Evolutionary conservation across 37 sponge, comb jelly and placozoan genomes (phyloP).

Genomic region (Crambe crambe): DNA sequence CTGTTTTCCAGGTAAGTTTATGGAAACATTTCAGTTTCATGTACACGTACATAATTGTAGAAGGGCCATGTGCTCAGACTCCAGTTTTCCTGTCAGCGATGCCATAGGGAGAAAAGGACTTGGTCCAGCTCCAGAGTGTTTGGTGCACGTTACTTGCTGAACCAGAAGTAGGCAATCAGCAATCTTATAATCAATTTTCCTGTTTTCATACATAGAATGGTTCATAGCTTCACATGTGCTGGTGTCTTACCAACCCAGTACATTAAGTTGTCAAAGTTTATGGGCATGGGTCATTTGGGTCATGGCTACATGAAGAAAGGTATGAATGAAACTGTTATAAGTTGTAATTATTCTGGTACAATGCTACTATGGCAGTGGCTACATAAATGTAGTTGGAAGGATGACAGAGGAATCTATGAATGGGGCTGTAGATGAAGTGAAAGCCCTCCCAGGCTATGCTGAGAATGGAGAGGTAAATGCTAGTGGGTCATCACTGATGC

Average conservation of each 20-base stretch:
- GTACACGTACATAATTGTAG: too few relatives aligned
- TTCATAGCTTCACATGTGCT: too few relatives aligned
- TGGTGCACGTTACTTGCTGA: too few relatives aligned
- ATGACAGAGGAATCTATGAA: not conserved
- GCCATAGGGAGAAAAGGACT: too few relatives aligned
- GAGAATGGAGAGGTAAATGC: not conserved
- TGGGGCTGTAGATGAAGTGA: not conserved
- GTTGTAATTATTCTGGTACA: not conserved
- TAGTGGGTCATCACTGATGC: constrained; percentile 27
- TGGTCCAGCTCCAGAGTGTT: too few relatives aligned
- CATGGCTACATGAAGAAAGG: constrained; percentile 3
- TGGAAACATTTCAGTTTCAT: too few relatives aligned
- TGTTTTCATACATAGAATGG: too few relatives aligned
- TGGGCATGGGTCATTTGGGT: not conserved
- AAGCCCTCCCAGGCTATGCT: not conserved
- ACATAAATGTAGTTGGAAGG: not conserved
- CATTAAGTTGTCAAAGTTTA: constrained; percentile 3
- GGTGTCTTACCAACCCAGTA: constrained; percentile 6
- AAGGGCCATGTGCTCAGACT: too few relatives aligned
- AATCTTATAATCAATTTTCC: too few relatives aligned
- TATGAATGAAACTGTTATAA: not conserved
- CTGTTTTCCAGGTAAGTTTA: too few relatives aligned
- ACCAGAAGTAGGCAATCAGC: too few relatives aligned
- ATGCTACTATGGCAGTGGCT: not conserved
- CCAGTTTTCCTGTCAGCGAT: too few relatives aligned